A percentile compares a stretch with the other conserved stretches of the same genome.
These are phyloP conservation scores for Phalloptychus januarius DNA, from an alignment of 2,797 vertebrate species.

Conservation along the genomic window DNA sequence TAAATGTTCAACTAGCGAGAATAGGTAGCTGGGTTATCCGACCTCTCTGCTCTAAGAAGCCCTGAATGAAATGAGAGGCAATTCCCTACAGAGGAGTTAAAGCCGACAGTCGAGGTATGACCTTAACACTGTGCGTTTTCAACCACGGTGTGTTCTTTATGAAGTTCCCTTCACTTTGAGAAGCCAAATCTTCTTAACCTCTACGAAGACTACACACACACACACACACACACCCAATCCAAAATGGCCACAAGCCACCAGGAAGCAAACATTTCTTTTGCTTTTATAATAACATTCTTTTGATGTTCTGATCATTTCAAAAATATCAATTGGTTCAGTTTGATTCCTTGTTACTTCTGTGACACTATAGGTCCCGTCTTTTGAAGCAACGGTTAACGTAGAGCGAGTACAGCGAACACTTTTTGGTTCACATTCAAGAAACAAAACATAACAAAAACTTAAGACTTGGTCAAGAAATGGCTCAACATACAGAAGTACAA, in stretches of 20 bases:
- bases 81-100: constrained; percentile 72
- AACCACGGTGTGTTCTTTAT: constrained; percentile 51
- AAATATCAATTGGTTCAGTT: constrained; percentile 48
- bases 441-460: constrained; percentile 59
- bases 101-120: constrained; percentile 81
- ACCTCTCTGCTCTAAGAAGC: constrained; percentile 47
- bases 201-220: constrained; percentile 54
- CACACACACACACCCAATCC: constrained; percentile 60
- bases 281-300: constrained; percentile 60
- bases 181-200: constrained; percentile 34
- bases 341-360: constrained; percentile 61
- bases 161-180: constrained; percentile 55
- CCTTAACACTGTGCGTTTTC: constrained; percentile 68
- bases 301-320: constrained; percentile 54
- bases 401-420: constrained; percentile 68
- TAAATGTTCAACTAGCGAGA: constrained; percentile 51
- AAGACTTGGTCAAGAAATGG: constrained; percentile 72
- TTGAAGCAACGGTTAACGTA: constrained; percentile 60
- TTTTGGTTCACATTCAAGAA: constrained; percentile 74
- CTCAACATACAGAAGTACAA: constrained; percentile 73
- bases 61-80: constrained; percentile 64
- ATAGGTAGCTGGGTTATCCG: constrained; percentile 72
- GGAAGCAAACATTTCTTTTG: constrained; percentile 50
- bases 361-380: constrained; percentile 59
- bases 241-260: constrained; percentile 66